Evolutionary conservation across 2,888 invertebrate species (phyloP).

Genomic region (Coelinius sp.): DNA sequence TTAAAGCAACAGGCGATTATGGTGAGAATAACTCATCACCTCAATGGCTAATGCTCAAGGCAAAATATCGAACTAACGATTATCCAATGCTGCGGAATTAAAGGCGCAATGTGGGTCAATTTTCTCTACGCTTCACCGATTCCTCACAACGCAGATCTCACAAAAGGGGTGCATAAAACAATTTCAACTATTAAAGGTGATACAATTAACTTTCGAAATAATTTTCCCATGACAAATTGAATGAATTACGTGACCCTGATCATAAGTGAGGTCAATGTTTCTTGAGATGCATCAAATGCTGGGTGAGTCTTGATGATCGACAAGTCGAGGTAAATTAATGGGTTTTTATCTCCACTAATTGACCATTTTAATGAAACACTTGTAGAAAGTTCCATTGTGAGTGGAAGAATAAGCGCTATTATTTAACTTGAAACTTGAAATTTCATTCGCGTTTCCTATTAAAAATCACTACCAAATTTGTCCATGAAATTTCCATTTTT

Average conservation of each 20-base stretch:
- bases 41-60: neutral
- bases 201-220: neutral
- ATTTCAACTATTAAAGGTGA: neutral
- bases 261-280: neutral
- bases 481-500: too few relatives aligned
- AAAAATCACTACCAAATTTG: too few relatives aligned
- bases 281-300: neutral
- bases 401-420: neutral
- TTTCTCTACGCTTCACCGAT: slow-evolving; percentile 45
- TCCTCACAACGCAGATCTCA: slow-evolving; percentile 37
- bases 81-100: slow-evolving; percentile 45
- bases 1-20: neutral
- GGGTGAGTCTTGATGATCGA: neutral
- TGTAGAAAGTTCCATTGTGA: neutral
- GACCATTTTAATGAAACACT: neutral
- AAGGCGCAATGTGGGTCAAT: slow-evolving; percentile 49
- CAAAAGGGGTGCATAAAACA: neutral
- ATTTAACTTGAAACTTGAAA: too few relatives aligned
- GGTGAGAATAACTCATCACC: neutral
- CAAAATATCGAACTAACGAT: slow-evolving; percentile 42
- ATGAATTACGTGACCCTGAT: neutral
- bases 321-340: neutral
- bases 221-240: neutral
- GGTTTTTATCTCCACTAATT: neutral
- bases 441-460: too few relatives aligned